phyloP scores from a whole-genome alignment of 2,888 invertebrate genomes.

The Stenodera caucasica region DNA sequence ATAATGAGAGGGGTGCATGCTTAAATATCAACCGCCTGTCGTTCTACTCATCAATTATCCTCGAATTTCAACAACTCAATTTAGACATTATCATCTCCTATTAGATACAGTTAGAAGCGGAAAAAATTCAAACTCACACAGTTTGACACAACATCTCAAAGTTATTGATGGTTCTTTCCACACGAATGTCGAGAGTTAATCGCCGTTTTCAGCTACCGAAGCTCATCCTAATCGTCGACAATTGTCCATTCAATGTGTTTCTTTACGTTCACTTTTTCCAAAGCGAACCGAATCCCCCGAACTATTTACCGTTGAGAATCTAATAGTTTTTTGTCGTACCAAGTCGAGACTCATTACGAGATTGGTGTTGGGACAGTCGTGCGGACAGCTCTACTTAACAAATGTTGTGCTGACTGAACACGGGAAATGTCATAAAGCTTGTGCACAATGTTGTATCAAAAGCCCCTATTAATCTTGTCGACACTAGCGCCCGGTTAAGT shows the following conservation, averaged over 20 bases:
- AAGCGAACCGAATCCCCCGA: background rate
- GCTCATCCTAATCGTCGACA: background rate
- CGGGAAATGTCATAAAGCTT: slow-evolving; percentile 43
- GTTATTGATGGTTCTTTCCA: background rate
- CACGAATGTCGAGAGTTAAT: background rate
- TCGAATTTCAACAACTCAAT: background rate
- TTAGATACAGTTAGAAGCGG: background rate
- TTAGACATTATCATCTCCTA: background rate
- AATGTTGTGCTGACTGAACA: slow-evolving; percentile 38
- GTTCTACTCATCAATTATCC: background rate
- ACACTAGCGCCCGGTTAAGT: slow-evolving; percentile 28
- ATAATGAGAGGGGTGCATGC: background rate
- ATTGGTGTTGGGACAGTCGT: background rate
- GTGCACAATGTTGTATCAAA: slow-evolving; percentile 35
- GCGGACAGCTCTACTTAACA: slow-evolving; percentile 20
- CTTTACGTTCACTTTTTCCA: background rate
- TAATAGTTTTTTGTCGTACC: background rate
- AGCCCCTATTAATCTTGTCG: slow-evolving; percentile 43
- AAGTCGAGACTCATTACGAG: background rate
- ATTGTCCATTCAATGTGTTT: background rate
- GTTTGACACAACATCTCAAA: slow-evolving; percentile 3
- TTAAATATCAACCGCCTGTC: background rate
- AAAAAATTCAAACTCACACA: slow-evolving; percentile 1
- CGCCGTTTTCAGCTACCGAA: background rate
- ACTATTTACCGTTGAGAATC: background rate